Percentiles rank a stretch among this genome's conserved stretches.
These are phyloP conservation scores for Malacoctenus gilli DNA, from an alignment of 2,797 vertebrate species.

Conservation along the genomic window DNA sequence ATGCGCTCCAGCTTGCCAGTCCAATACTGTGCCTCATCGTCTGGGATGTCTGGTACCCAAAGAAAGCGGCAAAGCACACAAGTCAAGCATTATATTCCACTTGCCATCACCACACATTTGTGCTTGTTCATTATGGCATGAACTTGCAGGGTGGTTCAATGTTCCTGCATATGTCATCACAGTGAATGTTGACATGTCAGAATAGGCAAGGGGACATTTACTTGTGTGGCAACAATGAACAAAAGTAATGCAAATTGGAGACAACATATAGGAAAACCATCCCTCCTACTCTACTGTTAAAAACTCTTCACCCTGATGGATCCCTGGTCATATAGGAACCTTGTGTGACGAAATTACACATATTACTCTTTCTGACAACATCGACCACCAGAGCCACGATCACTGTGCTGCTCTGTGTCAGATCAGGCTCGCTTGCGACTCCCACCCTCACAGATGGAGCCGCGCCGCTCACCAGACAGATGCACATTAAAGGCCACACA, in stretches of 20 bases:
- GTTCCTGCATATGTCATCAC: too few species aligned
- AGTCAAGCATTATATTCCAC: slow-evolving; percentile 2
- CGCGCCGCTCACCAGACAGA: slow-evolving; percentile 43
- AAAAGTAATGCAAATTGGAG: too few species aligned
- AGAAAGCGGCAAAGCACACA: slow-evolving; percentile 19
- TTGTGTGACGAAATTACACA: too few species aligned
- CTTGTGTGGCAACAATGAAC: too few species aligned
- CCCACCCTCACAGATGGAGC: slow-evolving; percentile 5
- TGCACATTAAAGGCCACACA: slow-evolving; percentile 63
- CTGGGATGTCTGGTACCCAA: slow-evolving; percentile 90
- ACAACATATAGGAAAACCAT: too few species aligned
- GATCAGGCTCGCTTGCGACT: slow-evolving; percentile 4
- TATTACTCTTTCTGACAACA: not conserved
- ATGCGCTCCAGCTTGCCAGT: slow-evolving; percentile 91
- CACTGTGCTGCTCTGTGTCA: slow-evolving; percentile 1
- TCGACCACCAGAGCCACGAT: not conserved
- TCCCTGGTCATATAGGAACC: too few species aligned
- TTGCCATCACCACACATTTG: slow-evolving; percentile 42
- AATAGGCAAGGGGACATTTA: too few species aligned
- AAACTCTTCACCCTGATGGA: too few species aligned
- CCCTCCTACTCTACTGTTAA: too few species aligned
- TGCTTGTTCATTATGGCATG: slow-evolving; percentile 46
- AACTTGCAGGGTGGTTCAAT: too few species aligned
- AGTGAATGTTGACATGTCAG: too few species aligned
- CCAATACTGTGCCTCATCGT: slow-evolving; percentile 97